phyloP scores from a whole-genome alignment of 2,797 vertebrate species.

The Leptodactylus fallax region DNA sequence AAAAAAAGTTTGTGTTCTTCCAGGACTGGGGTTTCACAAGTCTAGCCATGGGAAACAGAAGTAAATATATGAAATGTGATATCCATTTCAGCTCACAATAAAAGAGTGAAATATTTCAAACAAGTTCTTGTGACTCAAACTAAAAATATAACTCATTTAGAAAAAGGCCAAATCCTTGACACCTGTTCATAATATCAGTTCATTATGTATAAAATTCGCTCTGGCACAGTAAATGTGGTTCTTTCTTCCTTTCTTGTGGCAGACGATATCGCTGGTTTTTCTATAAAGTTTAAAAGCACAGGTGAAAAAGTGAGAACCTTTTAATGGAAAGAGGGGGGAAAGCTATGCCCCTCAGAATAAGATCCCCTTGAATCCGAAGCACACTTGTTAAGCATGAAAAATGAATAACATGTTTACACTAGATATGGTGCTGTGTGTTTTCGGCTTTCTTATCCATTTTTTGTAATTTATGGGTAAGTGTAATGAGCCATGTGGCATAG shows the following conservation, averaged over 20 bases:
- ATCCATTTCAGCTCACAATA: constrained; percentile 29
- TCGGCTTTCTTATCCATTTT: constrained; percentile 23
- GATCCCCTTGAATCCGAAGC: constrained; percentile 18
- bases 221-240: constrained; percentile 16
- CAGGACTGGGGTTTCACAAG: constrained; percentile 1
- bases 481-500: constrained; percentile 55
- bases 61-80: constrained; percentile 30
- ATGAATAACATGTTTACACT: constrained; percentile 54
- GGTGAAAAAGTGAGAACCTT: constrained; percentile 32
- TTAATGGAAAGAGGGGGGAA: constrained; percentile 10
- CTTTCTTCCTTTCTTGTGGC: constrained; percentile 36
- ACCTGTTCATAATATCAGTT: constrained; percentile 49
- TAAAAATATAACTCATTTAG: constrained; percentile 1
- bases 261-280: constrained; percentile 21
- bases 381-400: constrained; percentile 23
- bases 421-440: constrained; percentile 45
- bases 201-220: constrained; percentile 36
- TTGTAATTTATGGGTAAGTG: constrained; percentile 49
- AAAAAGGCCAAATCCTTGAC: constrained; percentile 8
- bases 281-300: constrained; percentile 33
- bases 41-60: constrained; percentile 28
- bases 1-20: not conserved
- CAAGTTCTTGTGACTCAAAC: not conserved
- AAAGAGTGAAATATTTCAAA: constrained; percentile 16
- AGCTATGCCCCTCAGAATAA: not conserved